Base-by-base conservation (phyloP, 2,888 invertebrate species). In the Polydrusus cervinus region DNA sequence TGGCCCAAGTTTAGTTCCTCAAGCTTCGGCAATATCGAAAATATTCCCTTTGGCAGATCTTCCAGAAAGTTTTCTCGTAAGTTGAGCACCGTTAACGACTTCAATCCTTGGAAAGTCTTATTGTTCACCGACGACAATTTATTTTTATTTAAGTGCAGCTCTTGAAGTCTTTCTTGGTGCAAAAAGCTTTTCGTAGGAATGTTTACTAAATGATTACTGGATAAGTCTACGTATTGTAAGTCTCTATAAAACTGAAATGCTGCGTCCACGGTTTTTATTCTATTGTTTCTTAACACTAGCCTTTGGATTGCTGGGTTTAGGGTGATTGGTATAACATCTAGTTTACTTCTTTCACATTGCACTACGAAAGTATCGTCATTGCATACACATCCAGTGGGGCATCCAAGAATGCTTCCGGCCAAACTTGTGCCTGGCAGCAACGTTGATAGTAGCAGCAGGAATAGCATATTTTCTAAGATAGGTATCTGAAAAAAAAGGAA, bases 321-420 rank as follows among this genome's bases (percentile, higher is more conserved):
- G 2, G 96, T 95, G 83, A 97, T 97, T 76, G 97, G 97, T 77
- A 97, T 91, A 69, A 96, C 95, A 88, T 96, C 96, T 76, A 97
- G 90, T 80, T 94, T 94, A 84, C 95, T 95, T 84, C 93, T 93
- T 81, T 95, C 93, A 88, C 97, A 97, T 80, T 93, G 92, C 62
- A 96, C 97, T 73, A 94, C 93, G 80, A 95, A 91, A 10, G 94
- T 95, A 79, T 95, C 95, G 85, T 97, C 97, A 88, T 97, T 94
- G 89, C 97, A 97, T 86, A 90, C 91, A 88, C 97, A 97, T 80
- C 94, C 94, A 77, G 88, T 91, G n/a, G 97, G 97, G 85, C 97
- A 97, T 71, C 93, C 93, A 78, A 93, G 88, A 40, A 91, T 91
- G 43, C 89, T 88, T 16, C 89, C 90, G 10, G 90, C 72, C 0